phyloP scores from a whole-genome alignment of 2,113 vertebrate genomes.

The Entomyzon cyanotis region DNA sequence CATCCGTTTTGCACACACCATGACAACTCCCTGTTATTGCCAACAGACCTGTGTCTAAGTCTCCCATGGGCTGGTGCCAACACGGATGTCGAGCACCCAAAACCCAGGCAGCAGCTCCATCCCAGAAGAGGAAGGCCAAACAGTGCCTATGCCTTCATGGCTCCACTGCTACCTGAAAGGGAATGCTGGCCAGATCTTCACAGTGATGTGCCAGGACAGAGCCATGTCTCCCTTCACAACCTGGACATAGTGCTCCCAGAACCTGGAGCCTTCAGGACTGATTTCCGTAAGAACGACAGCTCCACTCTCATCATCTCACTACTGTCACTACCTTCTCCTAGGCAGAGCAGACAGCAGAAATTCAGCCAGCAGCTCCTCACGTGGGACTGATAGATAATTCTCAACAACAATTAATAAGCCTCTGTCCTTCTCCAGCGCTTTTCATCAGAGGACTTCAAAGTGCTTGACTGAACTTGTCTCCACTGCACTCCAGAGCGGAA shows the following conservation, averaged over 20 bases:
- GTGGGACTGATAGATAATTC: background rate
- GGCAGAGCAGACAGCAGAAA: background rate
- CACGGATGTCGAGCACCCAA: background rate
- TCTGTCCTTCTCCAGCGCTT: background rate
- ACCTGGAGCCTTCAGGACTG: background rate
- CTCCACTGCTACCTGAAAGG: background rate
- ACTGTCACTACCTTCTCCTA: background rate
- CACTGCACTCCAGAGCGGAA: background rate
- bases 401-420: slow-evolving; percentile 50
- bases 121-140: background rate
- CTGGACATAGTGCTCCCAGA: background rate
- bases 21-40: background rate
- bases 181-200: background rate
- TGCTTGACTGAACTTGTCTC: background rate
- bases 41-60: background rate
- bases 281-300: background rate
- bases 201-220: background rate
- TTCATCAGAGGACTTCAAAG: background rate
- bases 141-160: rapidly evolving
- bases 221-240: background rate
- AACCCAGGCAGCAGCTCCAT: background rate
- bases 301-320: background rate
- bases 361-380: background rate
- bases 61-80: background rate
- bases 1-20: background rate